Base-by-base conservation (phyloP, 2,797 vertebrate genomes). In the Labeo calbasu region DNA sequence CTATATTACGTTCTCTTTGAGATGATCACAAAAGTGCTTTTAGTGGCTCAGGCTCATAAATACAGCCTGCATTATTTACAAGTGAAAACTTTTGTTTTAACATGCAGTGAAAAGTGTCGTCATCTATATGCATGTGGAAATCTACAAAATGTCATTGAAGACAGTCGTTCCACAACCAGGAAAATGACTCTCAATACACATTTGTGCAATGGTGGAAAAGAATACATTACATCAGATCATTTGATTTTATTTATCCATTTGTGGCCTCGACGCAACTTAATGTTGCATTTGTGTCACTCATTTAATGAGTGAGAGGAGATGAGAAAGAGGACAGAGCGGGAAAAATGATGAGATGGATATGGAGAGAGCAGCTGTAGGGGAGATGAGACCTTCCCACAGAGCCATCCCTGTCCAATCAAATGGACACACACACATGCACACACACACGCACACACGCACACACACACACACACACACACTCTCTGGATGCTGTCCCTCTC, bases 351-450 rank as follows among this genome's bases (percentile, higher is more conserved):
- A 70, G 65, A 80, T 83, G 55, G 81, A 65, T 75, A 82, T 93
- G 93, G 93, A 91, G 94, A 91, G 91, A 94, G 94, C 95, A 96
- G 95, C 95, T 96, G 95, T 95, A 95, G 94, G 94, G 94, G 88
- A 93, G 88, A 94, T 92, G 86, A 90, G 88, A 89, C 94, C 94
- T 95, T 96, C 96, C 94, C 94, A 94, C 92, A 91, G 92, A 93
- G 93, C 92, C 48, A n/a, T 94, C 93, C 91, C 90, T 89, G 89
- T 92, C 93, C 93, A 94, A 91, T 95, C 94, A 93, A 94, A 94
- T 88, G 40, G 48, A 77, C 82, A 57, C 72, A 57, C 59, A 89
- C 90, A 84, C 90, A 89, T 40, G 83, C 89, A 79, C 86, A 88
- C 92, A 90, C 88, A 53, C 68, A 40, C 43, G 53, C 68, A 71